phyloP scores from a whole-genome alignment of 1,140 invertebrate genomes.

The Panagrolaimus sp. region DNA sequence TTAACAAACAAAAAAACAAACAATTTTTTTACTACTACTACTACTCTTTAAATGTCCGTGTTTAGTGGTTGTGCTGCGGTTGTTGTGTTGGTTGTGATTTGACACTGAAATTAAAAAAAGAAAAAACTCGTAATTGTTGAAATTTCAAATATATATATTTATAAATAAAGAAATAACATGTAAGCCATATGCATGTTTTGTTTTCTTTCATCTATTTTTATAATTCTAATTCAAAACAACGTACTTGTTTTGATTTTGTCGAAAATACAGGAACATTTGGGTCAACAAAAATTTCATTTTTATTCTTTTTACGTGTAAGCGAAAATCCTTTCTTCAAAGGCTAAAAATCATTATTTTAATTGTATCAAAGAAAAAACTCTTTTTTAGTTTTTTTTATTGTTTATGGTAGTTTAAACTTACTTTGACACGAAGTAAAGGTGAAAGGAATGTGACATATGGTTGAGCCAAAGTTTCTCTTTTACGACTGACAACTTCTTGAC shows the following conservation, averaged over 20 bases:
- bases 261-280: conserved; percentile 54
- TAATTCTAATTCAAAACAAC: conserved; percentile 14
- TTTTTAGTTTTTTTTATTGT: no score
- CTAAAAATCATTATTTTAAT: conserved; percentile 32
- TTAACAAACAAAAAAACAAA: no score
- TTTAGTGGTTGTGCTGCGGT: no score
- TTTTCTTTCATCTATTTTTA: not conserved
- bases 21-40: no score
- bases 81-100: no score
- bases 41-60: no score
- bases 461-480: conserved; percentile 81
- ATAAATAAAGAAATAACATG: no score
- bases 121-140: no score
- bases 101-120: no score
- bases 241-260: conserved; percentile 3
- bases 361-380: not conserved
- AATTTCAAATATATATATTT: no score
- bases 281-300: conserved; percentile 55
- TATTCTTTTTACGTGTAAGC: conserved; percentile 50
- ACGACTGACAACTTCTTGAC: conserved; percentile 77
- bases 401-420: conserved; percentile 62
- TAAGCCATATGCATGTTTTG: no score
- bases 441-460: conserved; percentile 76
- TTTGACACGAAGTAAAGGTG: conserved; percentile 82
- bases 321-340: conserved; percentile 56